phyloP scores from a whole-genome alignment of 2,888 invertebrate species.

The Linhomoeus sp. region DNA sequence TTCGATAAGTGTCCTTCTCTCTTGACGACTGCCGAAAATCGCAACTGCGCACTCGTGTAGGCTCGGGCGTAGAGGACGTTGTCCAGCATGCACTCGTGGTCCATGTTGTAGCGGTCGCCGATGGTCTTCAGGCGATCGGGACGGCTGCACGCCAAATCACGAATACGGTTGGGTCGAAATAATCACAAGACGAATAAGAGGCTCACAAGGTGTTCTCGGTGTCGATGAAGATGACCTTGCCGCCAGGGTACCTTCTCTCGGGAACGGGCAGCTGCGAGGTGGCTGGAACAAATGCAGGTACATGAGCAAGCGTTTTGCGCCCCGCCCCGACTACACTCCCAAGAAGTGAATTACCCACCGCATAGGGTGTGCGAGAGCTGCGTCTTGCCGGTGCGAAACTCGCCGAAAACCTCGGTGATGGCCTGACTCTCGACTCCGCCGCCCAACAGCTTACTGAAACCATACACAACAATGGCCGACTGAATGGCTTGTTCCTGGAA shows the following conservation, averaged over 20 bases:
- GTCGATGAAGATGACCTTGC: slow-evolving; percentile 60
- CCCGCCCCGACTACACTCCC: no score
- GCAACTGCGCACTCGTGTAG: slow-evolving; percentile 48
- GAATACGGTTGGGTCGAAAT: neutral
- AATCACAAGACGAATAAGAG: neutral
- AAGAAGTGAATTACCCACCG: slow-evolving; percentile 27
- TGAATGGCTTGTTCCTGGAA: no score
- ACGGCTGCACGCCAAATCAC: slow-evolving; percentile 38
- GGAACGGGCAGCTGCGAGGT: slow-evolving; percentile 52
- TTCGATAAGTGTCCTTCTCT: no score
- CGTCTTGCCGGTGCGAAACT: slow-evolving; percentile 60
- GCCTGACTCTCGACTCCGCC: slow-evolving; percentile 64
- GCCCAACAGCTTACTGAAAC: slow-evolving; percentile 46
- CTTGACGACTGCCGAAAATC: no score
- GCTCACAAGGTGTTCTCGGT: slow-evolving; percentile 60
- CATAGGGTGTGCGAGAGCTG: slow-evolving; percentile 58
- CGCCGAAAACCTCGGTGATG: slow-evolving; percentile 62
- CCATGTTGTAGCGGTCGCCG: slow-evolving; percentile 52
- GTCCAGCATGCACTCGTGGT: slow-evolving; percentile 50
- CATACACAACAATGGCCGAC: neutral
- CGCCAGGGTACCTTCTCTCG: slow-evolving; percentile 45
- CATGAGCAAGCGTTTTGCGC: no score
- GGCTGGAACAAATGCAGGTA: slow-evolving; percentile 31
- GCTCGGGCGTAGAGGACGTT: slow-evolving; percentile 61
- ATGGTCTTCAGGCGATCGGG: slow-evolving; percentile 52